Base-by-base conservation (phyloP, 1,140 invertebrate species). In the Euwallacea similis region DNA sequence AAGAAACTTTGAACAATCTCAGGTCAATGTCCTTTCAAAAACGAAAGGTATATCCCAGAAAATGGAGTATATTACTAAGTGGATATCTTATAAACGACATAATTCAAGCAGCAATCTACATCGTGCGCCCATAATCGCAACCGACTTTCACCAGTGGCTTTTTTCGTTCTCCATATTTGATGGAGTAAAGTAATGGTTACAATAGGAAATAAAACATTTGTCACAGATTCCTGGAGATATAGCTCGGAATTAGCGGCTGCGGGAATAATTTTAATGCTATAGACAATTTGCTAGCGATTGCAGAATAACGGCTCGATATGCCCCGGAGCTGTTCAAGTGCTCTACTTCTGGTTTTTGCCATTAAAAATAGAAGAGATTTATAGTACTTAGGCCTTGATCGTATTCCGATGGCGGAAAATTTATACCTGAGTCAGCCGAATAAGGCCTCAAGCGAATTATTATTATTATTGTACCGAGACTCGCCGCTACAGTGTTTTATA, bases 231-330 rank as follows among this genome's bases (percentile, higher is more conserved):
- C 13, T 63, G 61, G n/a, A 44, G 61, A 63, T 63, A 63, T 15
- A 47, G 56, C n/a, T 8, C 16, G 54, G 54, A 15, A 56, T 56
- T 56, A 61, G 59, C 59, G 59, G 59, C 11, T 41, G 42, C 33
- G 42, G 61, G 13, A 63, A 63, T 63, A 63, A 63, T 63, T 63
- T 47, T 63, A 63, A 63, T 63, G 61, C 43, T 15, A 63, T 63
- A 63, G 61, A 63, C 61, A 63, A 63, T 63, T 63, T 47, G 61
- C 61, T 16, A 63, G 61, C 16, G 61, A 63, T 63, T 63, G 61
- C 61, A 21, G 61, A 46, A 63, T 63, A 63, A 63, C 61, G 61
- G 61, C 46, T 50, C 61, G 33, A 46, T 44, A 47, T 47, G 43
- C 42, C 61, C 61, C n/a, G 3, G 13, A 44, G 61, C 61, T 8